These are phyloP conservation scores for Synanthedon tipuliformis DNA, from an alignment of 2,888 invertebrate genomes.

Conservation along the genomic window DNA sequence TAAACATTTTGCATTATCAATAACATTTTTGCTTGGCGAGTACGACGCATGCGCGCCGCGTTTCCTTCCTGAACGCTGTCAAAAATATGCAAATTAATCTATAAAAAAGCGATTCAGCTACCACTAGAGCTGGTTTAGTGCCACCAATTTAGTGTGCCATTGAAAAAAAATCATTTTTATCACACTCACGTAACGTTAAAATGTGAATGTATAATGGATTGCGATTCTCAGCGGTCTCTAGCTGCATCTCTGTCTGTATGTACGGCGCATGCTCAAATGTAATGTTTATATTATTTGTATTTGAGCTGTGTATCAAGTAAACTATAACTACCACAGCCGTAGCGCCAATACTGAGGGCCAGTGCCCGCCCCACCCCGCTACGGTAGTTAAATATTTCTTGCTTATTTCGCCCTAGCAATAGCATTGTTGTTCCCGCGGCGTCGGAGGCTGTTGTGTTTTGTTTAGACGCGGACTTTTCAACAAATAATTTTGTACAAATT, in stretches of 20 bases:
- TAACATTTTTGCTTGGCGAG: conserved; percentile 40
- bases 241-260: conserved; percentile 45
- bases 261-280: conserved; percentile 63
- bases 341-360: conserved; percentile 69
- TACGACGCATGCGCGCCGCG: conserved; percentile 46
- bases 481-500: conserved; percentile 42
- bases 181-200: not conserved
- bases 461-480: conserved; percentile 51
- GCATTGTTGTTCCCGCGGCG: conserved; percentile 70
- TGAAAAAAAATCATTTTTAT: conserved; percentile 9
- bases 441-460: conserved; percentile 66
- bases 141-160: conserved; percentile 12
- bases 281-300: conserved; percentile 73
- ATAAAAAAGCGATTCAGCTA: conserved; percentile 53
- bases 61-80: conserved; percentile 36
- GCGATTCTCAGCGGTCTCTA: conserved; percentile 11
- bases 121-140: conserved; percentile 35
- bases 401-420: conserved; percentile 70
- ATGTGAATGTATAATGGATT: not conserved
- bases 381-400: conserved; percentile 72
- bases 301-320: conserved; percentile 72
- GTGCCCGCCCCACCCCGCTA: conserved; percentile 59
- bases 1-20: conserved; percentile 69
- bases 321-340: conserved; percentile 71
- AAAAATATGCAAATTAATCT: conserved; percentile 68